These are phyloP conservation scores for Homalodisca vitripennis DNA, from an alignment of 1,140 invertebrate genomes.

Conservation along the genomic window DNA sequence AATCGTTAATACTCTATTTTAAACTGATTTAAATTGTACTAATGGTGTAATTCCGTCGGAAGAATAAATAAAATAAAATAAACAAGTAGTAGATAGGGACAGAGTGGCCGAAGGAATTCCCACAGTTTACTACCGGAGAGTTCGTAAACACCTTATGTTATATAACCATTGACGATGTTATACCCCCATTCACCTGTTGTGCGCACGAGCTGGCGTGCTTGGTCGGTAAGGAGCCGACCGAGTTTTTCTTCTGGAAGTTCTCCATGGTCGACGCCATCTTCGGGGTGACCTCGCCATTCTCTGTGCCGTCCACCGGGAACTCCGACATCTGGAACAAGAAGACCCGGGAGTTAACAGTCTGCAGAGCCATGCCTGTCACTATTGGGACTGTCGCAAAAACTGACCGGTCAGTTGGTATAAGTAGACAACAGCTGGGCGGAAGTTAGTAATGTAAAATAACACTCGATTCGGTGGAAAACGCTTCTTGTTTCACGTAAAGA, in stretches of 20 bases:
- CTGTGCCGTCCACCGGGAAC: constrained; percentile 37
- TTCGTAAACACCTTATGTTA: neutral
- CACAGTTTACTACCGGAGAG: neutral
- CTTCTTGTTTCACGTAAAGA: no score
- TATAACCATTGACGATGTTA: neutral
- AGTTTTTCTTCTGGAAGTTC: constrained; percentile 40
- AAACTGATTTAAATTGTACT: neutral
- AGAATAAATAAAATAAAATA: neutral
- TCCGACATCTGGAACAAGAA: constrained; percentile 38
- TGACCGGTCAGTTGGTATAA: no score
- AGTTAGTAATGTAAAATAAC: no score
- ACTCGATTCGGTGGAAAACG: no score
- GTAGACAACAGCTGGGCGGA: no score
- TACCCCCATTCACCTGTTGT: constrained; percentile 21
- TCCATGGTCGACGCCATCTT: constrained; percentile 40
- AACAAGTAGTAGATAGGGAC: neutral
- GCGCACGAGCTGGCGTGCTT: constrained; percentile 26
- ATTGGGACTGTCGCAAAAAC: no score
- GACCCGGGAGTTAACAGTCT: no score
- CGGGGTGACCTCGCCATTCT: constrained; percentile 28
- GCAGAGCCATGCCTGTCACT: no score
- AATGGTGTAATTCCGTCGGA: no score
- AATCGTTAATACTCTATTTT: no score
- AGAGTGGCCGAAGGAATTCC: no score
- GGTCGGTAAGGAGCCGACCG: constrained; percentile 30